Conservation (phyloP, 2,797 vertebrate species). For the Danio choprae region DNA sequence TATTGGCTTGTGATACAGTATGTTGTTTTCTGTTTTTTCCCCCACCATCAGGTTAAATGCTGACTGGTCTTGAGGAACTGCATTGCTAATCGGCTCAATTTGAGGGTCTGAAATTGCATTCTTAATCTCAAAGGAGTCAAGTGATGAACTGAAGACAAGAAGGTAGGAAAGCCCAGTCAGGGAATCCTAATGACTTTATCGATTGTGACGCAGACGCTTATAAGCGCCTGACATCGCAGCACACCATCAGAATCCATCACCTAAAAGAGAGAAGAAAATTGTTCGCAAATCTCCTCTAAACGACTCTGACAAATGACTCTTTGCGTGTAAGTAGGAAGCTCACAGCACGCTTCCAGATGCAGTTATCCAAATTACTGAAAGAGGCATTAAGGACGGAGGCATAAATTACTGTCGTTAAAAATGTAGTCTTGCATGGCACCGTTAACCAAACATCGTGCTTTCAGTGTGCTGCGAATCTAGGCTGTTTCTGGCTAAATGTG, state of each 20-base stretch:
- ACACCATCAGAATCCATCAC: not conserved
- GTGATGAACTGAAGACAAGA: not conserved
- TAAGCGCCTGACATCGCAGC: conserved; percentile 11
- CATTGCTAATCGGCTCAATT: conserved; percentile 29
- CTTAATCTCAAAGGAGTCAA: not conserved
- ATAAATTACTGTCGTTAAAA: conserved; percentile 26
- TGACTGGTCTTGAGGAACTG: not conserved
- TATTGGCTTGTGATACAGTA: not conserved
- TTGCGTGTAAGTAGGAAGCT: conserved; percentile 1
- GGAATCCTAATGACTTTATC: conserved; percentile 47
- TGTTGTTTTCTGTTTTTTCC: not conserved
- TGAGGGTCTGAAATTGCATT: conserved; percentile 15
- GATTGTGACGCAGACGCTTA: conserved; percentile 31
- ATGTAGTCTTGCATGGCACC: conserved; percentile 5
- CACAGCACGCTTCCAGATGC: not conserved
- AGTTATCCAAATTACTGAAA: conserved; percentile 29
- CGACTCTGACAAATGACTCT: conserved; percentile 30
- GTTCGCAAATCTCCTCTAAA: conserved; percentile 33
- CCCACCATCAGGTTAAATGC: not conserved
- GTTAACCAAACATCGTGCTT: not conserved
- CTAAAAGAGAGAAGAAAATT: conserved; percentile 24
- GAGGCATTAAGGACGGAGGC: not conserved
- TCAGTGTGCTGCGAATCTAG: not conserved
- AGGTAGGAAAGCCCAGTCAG: conserved; percentile 33
- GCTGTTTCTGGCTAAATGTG: conserved; percentile 22